A percentile compares a stretch with the other conserved stretches of the same genome.
phyloP scores from a whole-genome alignment of 2,888 invertebrate species.

The Gisinianus flammeolus region DNA sequence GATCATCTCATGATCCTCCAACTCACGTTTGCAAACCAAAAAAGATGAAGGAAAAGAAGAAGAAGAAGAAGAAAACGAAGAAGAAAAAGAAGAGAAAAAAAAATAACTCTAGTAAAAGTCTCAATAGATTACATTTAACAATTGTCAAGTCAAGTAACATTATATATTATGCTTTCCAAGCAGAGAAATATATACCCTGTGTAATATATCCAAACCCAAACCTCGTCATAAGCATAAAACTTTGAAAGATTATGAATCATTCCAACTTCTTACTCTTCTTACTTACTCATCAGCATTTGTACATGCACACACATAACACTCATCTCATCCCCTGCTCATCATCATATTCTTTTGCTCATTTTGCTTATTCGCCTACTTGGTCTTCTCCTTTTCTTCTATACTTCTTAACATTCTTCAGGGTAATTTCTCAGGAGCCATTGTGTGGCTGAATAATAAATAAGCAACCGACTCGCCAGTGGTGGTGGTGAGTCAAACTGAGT shows the following conservation, averaged over 20 bases:
- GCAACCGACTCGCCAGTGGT: constrained; percentile 19
- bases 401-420: neutral
- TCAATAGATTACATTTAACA: constrained; percentile 8
- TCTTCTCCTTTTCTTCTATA: neutral
- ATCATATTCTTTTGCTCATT: neutral
- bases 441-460: constrained; percentile 33
- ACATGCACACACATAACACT: neutral
- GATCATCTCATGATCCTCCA: constrained; percentile 17
- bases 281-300: neutral
- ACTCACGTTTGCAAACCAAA: constrained; percentile 18
- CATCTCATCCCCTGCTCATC: neutral
- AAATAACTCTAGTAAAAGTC: constrained; percentile 23
- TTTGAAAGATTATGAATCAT: constrained; percentile 23
- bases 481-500: constrained; percentile 22
- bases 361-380: neutral
- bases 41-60: neutral
- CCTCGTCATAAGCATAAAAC: constrained; percentile 12
- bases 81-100: neutral
- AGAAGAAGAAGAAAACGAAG: neutral
- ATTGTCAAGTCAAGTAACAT: constrained; percentile 1
- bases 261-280: neutral
- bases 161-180: neutral
- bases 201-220: constrained; percentile 2
- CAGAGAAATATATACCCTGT: neutral
- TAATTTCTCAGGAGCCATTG: constrained; percentile 27